phyloP scores from a whole-genome alignment of 2,113 vertebrate species.

The Andinoacara biseriatus region DNA sequence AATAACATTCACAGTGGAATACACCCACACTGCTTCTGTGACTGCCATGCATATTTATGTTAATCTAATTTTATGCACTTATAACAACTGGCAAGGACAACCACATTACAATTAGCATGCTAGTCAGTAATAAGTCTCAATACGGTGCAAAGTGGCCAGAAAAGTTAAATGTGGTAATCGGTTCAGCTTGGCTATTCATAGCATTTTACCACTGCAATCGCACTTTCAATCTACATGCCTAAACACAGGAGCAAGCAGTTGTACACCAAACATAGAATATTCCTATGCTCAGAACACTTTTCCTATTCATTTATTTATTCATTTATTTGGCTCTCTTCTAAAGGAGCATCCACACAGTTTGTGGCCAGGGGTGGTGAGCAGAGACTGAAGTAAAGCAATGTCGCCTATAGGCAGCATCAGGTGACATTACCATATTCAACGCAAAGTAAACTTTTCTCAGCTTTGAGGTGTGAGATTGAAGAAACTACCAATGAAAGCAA shows the following conservation, averaged over 20 bases:
- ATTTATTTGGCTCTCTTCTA: not conserved
- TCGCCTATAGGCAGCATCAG: too few relatives aligned
- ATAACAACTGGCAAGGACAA: slow-evolving; percentile 20
- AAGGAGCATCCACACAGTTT: not conserved
- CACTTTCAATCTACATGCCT: not conserved
- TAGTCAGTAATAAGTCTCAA: slow-evolving; percentile 24
- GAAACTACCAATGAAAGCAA: not conserved
- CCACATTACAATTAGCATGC: slow-evolving; percentile 24
- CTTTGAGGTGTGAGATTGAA: not conserved
- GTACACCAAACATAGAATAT: not conserved
- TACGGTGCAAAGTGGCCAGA: slow-evolving; percentile 5
- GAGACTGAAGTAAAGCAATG: not conserved
- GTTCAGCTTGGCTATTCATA: slow-evolving; percentile 26
- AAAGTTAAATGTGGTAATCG: slow-evolving; percentile 29
- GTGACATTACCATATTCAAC: too few relatives aligned
- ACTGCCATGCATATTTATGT: slow-evolving; percentile 23
- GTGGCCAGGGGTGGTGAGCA: not conserved
- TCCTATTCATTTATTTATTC: not conserved
- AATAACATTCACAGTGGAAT: slow-evolving; percentile 16
- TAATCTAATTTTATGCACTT: slow-evolving; percentile 41
- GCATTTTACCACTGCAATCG: not conserved
- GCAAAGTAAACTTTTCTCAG: not conserved
- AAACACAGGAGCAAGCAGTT: not conserved
- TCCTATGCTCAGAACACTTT: too few relatives aligned
- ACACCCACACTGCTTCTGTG: slow-evolving; percentile 1